A percentile compares a stretch with the other conserved stretches of the same genome.
phyloP scores from a whole-genome alignment of 2,797 vertebrate species.

The Gorsachius magnificus region DNA sequence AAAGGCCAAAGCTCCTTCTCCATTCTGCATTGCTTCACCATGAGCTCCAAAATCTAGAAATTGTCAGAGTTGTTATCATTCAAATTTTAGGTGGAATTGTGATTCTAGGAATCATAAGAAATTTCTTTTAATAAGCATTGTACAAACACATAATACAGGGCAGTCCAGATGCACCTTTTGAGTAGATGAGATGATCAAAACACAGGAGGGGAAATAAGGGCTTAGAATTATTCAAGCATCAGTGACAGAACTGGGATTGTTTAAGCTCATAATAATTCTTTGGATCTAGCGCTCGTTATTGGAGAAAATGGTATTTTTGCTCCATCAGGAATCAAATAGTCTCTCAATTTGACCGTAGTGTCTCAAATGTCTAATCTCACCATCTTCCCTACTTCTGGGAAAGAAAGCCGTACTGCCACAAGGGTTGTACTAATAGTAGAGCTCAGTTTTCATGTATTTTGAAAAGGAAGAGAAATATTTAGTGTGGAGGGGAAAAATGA shows the following conservation, averaged over 20 bases:
- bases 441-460: background rate
- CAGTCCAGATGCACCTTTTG: background rate
- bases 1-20: background rate
- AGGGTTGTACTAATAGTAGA: background rate
- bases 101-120: background rate
- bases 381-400: background rate
- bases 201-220: background rate
- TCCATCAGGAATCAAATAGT: constrained; percentile 41
- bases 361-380: background rate
- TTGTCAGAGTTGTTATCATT: background rate
- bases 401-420: background rate
- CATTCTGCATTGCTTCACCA: background rate
- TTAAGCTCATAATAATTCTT: constrained; percentile 19
- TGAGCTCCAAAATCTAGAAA: background rate
- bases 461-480: background rate
- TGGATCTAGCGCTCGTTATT: constrained; percentile 10
- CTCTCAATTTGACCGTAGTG: constrained; percentile 1
- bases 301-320: constrained; percentile 40
- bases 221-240: constrained; percentile 20
- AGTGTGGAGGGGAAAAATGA: background rate
- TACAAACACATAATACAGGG: background rate
- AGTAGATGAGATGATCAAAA: background rate
- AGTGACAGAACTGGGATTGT: background rate
- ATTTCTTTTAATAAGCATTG: background rate
- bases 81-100: background rate